Conservation (phyloP, 1,140 invertebrate species). For the Apis dorsata region DNA sequence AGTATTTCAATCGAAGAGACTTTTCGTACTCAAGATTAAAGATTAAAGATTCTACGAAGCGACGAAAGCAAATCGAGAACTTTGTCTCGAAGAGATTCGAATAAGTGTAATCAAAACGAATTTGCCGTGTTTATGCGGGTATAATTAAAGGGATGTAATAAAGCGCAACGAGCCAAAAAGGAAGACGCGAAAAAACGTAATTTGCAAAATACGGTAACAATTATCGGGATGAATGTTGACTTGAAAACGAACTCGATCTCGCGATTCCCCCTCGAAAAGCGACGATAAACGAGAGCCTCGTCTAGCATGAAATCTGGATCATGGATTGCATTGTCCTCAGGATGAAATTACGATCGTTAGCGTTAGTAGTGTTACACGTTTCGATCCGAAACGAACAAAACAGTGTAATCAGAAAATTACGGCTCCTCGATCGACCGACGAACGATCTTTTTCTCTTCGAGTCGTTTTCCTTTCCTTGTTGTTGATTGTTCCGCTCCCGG, state of each 20-base stretch:
- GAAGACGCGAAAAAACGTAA: no score
- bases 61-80: neutral
- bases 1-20: neutral
- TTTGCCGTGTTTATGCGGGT: neutral
- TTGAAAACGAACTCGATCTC: no score
- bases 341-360: conserved; percentile 24
- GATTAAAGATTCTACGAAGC: no score
- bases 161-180: neutral
- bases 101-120: conserved; percentile 8
- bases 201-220: neutral
- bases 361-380: neutral
- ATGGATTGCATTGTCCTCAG: neutral
- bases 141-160: neutral
- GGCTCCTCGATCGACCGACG: neutral
- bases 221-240: neutral
- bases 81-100: neutral
- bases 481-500: conserved; percentile 39
- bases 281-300: neutral
- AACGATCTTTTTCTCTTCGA: conserved; percentile 3
- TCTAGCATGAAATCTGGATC: neutral
- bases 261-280: neutral
- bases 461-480: neutral
- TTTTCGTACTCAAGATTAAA: no score
- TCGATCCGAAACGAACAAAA: conserved; percentile 14
- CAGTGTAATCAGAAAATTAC: conserved; percentile 56